Evolutionary conservation across 2,797 vertebrate genomes (phyloP).

Genomic region (Pterois miles): DNA sequence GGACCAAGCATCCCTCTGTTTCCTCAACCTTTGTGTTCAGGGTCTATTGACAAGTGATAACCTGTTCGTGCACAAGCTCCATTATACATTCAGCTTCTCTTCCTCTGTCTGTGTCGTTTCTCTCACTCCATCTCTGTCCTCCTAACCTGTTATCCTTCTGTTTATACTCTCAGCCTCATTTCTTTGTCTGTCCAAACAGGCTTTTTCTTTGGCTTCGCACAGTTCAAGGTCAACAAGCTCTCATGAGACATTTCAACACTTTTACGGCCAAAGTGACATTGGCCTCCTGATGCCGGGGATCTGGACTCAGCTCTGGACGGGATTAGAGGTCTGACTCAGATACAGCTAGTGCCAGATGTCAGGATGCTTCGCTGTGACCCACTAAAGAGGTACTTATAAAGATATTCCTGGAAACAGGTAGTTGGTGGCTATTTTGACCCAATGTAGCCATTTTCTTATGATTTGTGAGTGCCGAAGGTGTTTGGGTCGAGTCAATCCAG

Average conservation of each 20-base stretch:
- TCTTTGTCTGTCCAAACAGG: neutral
- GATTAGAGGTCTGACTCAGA: conserved; percentile 34
- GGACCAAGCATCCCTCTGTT: conserved; percentile 28
- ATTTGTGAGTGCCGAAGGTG: conserved; percentile 21
- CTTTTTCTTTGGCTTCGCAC: neutral
- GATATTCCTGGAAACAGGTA: conserved; percentile 6
- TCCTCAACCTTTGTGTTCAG: conserved; percentile 64
- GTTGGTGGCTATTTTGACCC: neutral
- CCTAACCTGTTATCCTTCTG: conserved; percentile 27
- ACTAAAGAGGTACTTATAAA: neutral
- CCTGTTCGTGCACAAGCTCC: conserved; percentile 39
- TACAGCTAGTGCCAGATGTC: neutral
- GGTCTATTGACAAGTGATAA: conserved; percentile 64
- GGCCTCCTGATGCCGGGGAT: conserved; percentile 1
- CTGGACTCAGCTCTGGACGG: neutral
- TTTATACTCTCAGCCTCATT: conserved; percentile 7
- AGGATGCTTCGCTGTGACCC: neutral
- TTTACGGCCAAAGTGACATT: neutral
- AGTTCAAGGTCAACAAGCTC: conserved; percentile 56
- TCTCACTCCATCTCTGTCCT: neutral
- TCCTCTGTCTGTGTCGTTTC: neutral
- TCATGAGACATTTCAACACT: conserved; percentile 5
- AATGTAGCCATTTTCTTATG: neutral
- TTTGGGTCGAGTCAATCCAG: neutral
- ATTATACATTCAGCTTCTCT: conserved; percentile 39